Base-by-base conservation (phyloP, 2,797 vertebrate species). In the Chromis chromis region DNA sequence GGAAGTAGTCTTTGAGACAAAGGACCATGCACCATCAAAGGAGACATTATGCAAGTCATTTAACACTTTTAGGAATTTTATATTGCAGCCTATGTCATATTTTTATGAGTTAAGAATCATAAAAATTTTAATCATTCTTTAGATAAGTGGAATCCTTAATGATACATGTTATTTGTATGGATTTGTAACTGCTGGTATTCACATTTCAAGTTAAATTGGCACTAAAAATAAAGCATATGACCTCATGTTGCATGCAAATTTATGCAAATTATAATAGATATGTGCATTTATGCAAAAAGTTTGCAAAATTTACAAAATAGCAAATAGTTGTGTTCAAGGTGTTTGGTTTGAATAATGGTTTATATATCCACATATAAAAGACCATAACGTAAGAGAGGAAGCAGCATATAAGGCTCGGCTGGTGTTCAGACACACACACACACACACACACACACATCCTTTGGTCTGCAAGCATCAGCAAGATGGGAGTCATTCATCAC, bases 1-100 rank as follows among this genome's bases (percentile, higher is more conserved):
- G 94, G 94, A 93, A 95, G 84, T 94, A 85, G 84, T 85, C 52
- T 81, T 50, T 83, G 78, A 93, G 85, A 95, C 93, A 95, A 94
- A 95, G 92, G 88, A 82, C 57, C 58, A 24, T 24, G 73, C 73
- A 33, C 3, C 46, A 59, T 65, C 76, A 71, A 71, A 84, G 65
- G 36, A 68, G 65, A 56, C 69, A 68, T 42, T 60, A 42, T 68
- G 54, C 49, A 25, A 25, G 21, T 66, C 21, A 19, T 10, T 24
- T 2, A 39, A 63, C 12, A 40, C 10, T 10, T 27, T 33, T 2
- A 53, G 10, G 2, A 56, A 10, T 65, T 58, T 46, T 36, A 1
- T 4, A n/a, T 53, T 49, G 57, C n/a, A 60, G 19, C 13, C 39
- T 16, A 8, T 61, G 9, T 39, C 28, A 19, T 49, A 4, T 12